phyloP scores from a whole-genome alignment of 2,797 vertebrate species.

The Leucoraja ocellata region DNA sequence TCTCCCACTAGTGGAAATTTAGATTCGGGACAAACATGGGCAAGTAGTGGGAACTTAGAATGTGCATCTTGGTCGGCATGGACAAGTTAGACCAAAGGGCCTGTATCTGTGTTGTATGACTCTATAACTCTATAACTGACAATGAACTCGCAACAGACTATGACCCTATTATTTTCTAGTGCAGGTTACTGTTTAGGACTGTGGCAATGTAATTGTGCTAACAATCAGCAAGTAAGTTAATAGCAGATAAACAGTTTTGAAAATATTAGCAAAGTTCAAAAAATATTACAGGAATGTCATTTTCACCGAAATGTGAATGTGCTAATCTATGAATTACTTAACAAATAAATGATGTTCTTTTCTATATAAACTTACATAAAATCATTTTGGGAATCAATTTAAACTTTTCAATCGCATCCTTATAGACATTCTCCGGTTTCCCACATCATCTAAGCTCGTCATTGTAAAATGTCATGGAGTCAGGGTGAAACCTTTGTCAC shows the following conservation, averaged over 20 bases:
- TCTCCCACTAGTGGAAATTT: too few relatives aligned
- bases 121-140: too few relatives aligned
- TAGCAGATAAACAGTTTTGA: slow-evolving; percentile 11
- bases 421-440: not conserved
- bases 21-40: too few relatives aligned
- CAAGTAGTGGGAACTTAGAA: too few relatives aligned
- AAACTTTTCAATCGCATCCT: not conserved
- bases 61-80: too few relatives aligned
- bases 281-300: not conserved
- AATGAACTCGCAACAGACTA: not conserved
- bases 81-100: too few relatives aligned
- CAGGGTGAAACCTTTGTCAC: not conserved
- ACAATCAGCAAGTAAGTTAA: not conserved
- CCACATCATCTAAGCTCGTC: not conserved
- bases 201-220: not conserved
- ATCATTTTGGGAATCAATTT: not conserved
- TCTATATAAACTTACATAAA: not conserved
- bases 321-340: not conserved
- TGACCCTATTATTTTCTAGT: not conserved
- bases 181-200: not conserved
- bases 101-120: too few relatives aligned
- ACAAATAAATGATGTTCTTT: not conserved
- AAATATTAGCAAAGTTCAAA: not conserved
- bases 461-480: not conserved
- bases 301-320: not conserved